Evolutionary conservation across 2,888 invertebrate genomes (phyloP).

Genomic region (Urechis unicinctus): DNA sequence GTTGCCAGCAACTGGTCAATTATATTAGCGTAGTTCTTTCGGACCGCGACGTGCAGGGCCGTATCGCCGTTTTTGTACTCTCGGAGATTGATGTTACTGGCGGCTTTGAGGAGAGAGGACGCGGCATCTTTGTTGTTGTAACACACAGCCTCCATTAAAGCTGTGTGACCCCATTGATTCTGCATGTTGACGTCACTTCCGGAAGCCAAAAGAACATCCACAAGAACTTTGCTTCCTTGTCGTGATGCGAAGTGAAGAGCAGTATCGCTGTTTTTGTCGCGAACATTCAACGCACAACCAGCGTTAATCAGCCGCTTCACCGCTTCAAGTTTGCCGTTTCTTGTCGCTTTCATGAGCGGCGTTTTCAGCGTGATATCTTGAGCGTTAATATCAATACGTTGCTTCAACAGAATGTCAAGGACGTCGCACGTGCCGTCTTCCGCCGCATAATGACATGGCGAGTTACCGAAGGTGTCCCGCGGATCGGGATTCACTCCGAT

Average conservation of each 20-base stretch:
- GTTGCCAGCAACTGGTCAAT: slow-evolving; percentile 39
- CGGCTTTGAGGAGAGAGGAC: slow-evolving; percentile 31
- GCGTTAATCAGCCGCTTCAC: slow-evolving; percentile 40
- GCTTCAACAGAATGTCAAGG: slow-evolving; percentile 41
- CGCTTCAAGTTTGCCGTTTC: slow-evolving; percentile 48
- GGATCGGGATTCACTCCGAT: slow-evolving; percentile 47
- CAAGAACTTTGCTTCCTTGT: slow-evolving; percentile 45
- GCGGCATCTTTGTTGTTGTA: slow-evolving; percentile 49
- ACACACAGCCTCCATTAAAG: slow-evolving; percentile 49
- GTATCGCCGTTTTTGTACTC: slow-evolving; percentile 48
- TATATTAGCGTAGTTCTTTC: slow-evolving; percentile 46
- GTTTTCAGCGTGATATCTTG: slow-evolving; percentile 50
- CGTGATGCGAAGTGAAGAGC: slow-evolving; percentile 47
- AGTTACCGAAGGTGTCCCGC: slow-evolving; percentile 48
- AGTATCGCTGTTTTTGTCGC: slow-evolving; percentile 48
- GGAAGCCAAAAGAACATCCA: slow-evolving; percentile 40
- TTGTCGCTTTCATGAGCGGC: slow-evolving; percentile 48
- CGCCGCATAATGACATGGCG: slow-evolving; percentile 49
- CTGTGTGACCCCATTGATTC: slow-evolving; percentile 49
- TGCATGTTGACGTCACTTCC: slow-evolving; percentile 46
- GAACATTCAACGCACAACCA: slow-evolving; percentile 42
- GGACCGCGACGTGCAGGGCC: slow-evolving; percentile 47
- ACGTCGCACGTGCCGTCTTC: slow-evolving; percentile 48
- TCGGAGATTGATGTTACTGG: slow-evolving; percentile 45
- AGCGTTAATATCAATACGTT: slow-evolving; percentile 43